Evolutionary conservation across 2,113 vertebrate genomes (phyloP), one percentile per base, ranked within the genome.

Genomic region (Esox niger): DNA sequence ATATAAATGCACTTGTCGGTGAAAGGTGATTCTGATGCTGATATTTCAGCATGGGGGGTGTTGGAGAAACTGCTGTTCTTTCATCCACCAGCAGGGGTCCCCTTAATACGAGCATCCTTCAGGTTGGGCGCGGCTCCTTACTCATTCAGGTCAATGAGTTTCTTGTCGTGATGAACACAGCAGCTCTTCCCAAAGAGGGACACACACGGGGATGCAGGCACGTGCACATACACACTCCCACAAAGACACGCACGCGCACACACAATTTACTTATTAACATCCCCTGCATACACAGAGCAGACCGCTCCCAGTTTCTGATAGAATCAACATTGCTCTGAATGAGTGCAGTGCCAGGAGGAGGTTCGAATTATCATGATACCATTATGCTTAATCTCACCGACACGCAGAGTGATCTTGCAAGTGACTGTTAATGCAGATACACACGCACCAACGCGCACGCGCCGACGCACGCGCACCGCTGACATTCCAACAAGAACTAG

Each of bases 121-220:
- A 82, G 80, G 82, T 85, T 70, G 87, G 84, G 90, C 81, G 88
- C 84, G 93, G 92, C 89, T 92, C 91, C 91, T 90, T 88, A 85
- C 91, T 90, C 88, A 85, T 93, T 80, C 86, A 92, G 94, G 94
- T 94, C 94, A 94, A 73, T 66, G 86, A 91, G 90, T 92, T 93
- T 84, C 86, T 89, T 87, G 88, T 91, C 82, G 84, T 85, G 88
- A 87, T 86, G 76, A 92, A 91, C 90, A 90, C 89, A 92, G 87
- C 88, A 79, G 87, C 86, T 78, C 79, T 85, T 73, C 74, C 89
- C 86, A 73, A 73, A 80, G 82, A 76, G 15, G 74, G 70, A 59
- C 56, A 20, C 32, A 46, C 33, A 23, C 61, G 38, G 30, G 35
- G 35, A 66, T 54, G 43, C 67, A 32, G 30, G 52, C 68, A 62